Conservation (phyloP, 2,888 invertebrate genomes). For the Mayetiola destructor region DNA sequence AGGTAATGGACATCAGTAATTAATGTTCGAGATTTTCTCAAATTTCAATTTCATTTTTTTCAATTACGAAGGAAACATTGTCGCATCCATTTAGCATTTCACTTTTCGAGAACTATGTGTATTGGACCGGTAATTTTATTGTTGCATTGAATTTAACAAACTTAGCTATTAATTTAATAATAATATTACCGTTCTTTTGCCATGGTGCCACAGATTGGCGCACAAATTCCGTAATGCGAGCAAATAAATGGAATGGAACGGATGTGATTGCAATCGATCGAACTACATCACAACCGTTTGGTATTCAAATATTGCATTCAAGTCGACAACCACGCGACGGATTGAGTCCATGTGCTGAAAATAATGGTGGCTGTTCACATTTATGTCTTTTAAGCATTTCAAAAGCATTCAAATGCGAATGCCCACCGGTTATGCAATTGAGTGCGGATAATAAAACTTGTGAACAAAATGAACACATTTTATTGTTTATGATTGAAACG, state of each 20-base stretch:
- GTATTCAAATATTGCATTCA: conserved; percentile 69
- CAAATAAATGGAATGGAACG: conserved; percentile 75
- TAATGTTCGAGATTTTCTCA: conserved; percentile 10
- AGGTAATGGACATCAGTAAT: no score
- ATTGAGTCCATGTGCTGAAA: conserved; percentile 49
- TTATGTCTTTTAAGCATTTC: conserved; percentile 59
- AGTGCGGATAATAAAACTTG: conserved; percentile 42
- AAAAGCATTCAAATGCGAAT: conserved; percentile 54
- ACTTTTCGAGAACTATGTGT: conserved; percentile 71
- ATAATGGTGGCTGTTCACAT: conserved; percentile 69
- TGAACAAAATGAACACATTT: conserved; percentile 60
- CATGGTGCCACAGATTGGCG: conserved; percentile 95
- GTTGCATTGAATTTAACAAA: no score
- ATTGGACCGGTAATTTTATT: no score
- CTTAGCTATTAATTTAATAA: no score
- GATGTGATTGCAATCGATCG: conserved; percentile 65
- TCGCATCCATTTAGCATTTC: conserved; percentile 83
- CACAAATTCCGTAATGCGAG: conserved; percentile 68
- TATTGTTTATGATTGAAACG: conserved; percentile 58
- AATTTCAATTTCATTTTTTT: conserved; percentile 44
- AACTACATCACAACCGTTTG: conserved; percentile 78
- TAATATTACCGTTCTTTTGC: no score
- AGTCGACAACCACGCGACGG: conserved; percentile 49
- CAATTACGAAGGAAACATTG: no score
- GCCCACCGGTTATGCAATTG: conserved; percentile 75